Evolutionary conservation across 2,797 vertebrate genomes (phyloP).

Genomic region (Girardinus metallicus): DNA sequence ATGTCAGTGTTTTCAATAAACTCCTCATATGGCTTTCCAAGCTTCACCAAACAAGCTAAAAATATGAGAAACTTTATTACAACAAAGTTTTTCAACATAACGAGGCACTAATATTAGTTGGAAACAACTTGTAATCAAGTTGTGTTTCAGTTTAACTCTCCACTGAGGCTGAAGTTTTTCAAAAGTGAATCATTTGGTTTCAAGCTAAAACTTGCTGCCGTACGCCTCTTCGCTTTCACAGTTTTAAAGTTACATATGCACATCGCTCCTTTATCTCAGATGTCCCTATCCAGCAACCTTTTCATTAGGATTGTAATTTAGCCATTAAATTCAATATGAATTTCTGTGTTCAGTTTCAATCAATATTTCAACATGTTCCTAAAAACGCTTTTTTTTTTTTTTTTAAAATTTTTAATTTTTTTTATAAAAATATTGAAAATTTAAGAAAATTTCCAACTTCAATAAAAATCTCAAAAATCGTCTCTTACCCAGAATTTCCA

Average conservation of each 20-base stretch:
- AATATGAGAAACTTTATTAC: not conserved
- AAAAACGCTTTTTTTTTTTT: not conserved
- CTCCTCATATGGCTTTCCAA: not conserved
- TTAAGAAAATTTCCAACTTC: not conserved
- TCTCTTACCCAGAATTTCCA: constrained; percentile 52
- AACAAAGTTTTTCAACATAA: not conserved
- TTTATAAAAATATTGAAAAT: not conserved
- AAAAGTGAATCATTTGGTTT: not conserved
- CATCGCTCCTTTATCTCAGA: not conserved
- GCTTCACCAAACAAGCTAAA: not conserved
- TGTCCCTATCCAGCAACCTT: not conserved
- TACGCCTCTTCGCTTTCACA: not conserved
- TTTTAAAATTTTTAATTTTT: no score
- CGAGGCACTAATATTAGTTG: not conserved
- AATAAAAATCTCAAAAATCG: not conserved
- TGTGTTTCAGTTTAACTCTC: not conserved
- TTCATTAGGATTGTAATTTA: not conserved
- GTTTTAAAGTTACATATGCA: not conserved
- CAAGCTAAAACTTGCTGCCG: not conserved
- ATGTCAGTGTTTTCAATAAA: not conserved
- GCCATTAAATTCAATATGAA: not conserved
- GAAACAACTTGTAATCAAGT: not conserved
- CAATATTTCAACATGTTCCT: not conserved
- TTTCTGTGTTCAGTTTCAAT: not conserved
- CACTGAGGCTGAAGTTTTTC: not conserved